phyloP scores from a whole-genome alignment of 1,140 invertebrate genomes.

The Phymorhynchus buccinoides region DNA sequence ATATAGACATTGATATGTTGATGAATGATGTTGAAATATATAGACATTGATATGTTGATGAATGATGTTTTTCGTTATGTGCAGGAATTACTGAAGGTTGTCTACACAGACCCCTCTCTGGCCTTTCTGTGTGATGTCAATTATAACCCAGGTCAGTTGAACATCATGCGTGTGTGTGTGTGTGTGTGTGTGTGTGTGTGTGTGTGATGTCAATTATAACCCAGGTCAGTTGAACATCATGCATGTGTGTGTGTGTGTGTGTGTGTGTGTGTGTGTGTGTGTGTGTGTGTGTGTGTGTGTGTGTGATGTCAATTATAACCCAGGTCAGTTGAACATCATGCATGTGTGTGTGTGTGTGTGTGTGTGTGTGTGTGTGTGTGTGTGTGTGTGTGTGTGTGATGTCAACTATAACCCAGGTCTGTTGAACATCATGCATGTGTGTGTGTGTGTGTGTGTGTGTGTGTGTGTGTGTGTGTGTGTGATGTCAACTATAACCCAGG shows the following conservation, averaged over 20 bases:
- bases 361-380: not conserved
- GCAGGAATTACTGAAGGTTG: constrained; percentile 89
- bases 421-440: too few species aligned
- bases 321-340: too few species aligned
- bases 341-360: not conserved
- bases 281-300: not conserved
- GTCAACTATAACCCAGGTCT: too few species aligned
- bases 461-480: too few species aligned
- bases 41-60: too few species aligned
- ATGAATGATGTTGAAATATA: too few species aligned
- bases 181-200: not conserved
- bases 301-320: too few species aligned
- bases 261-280: not conserved
- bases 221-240: too few species aligned
- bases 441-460: too few species aligned
- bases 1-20: too few species aligned
- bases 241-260: not conserved
- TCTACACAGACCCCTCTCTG: constrained; percentile 91
- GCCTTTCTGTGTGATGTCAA: constrained; percentile 90
- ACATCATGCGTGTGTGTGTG: not conserved
- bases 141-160: constrained; percentile 69
- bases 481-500: too few species aligned
- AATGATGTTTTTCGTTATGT: constrained; percentile 58
- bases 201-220: too few species aligned
- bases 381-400: not conserved